Percentiles rank a stretch among this genome's conserved stretches.
These are phyloP conservation scores for Tragelaphus buxtoni DNA, from an alignment of 2,113 vertebrate genomes.

Conservation along the genomic window DNA sequence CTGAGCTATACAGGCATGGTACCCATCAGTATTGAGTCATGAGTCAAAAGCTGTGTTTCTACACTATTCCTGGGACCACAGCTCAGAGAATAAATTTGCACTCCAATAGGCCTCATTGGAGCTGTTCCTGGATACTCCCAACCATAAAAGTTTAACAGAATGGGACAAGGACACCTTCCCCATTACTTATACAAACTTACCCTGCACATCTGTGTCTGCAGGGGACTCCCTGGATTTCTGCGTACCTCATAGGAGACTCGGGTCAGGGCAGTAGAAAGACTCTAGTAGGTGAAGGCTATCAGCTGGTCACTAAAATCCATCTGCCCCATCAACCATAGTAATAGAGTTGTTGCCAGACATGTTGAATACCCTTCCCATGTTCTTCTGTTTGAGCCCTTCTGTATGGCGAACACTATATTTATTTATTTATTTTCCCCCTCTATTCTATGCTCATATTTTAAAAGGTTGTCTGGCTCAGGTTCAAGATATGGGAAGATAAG, in stretches of 20 bases:
- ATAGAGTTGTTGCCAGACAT: not conserved
- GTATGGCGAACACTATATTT: not conserved
- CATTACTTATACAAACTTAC: not conserved
- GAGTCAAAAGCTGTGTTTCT: slow-evolving; percentile 8
- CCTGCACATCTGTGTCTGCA: not conserved
- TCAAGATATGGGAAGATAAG: not conserved
- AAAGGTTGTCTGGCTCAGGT: not conserved
- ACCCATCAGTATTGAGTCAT: not conserved
- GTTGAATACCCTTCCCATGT: not conserved
- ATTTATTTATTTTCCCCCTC: not conserved
- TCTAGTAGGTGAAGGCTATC: not conserved
- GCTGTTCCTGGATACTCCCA: not conserved
- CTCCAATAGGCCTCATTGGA: not conserved
- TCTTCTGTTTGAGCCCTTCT: not conserved
- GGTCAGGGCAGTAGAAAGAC: not conserved
- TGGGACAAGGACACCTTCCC: not conserved
- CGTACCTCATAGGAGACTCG: not conserved
- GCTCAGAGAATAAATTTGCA: not conserved
- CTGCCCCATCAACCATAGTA: not conserved
- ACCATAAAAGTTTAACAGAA: not conserved
- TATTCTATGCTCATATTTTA: not conserved
- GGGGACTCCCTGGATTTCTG: not conserved
- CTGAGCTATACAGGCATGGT: not conserved
- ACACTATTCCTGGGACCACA: not conserved
- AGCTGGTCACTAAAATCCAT: not conserved